These are phyloP conservation scores for Syndactyla subalaris DNA, from an alignment of 2,797 vertebrate genomes.

Conservation along the genomic window DNA sequence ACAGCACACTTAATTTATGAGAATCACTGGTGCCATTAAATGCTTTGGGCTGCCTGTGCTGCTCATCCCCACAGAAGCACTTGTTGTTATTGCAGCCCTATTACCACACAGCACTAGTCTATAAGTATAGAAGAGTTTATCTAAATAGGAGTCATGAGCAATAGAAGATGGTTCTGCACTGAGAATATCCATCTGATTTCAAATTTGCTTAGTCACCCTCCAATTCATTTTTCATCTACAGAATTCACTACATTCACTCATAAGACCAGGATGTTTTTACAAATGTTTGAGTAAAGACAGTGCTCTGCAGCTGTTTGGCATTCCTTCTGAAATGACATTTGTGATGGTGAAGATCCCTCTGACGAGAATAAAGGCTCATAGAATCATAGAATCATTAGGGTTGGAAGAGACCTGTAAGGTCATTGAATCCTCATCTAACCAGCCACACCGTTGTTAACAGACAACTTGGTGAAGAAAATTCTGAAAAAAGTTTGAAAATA, in stretches of 20 bases:
- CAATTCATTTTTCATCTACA: slow-evolving; percentile 22
- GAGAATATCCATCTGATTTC: neutral
- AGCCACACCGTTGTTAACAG: neutral
- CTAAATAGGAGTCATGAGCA: neutral
- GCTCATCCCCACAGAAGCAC: neutral
- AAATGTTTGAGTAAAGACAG: neutral
- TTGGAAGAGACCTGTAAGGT: neutral
- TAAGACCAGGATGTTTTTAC: neutral
- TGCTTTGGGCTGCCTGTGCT: neutral
- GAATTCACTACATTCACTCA: neutral
- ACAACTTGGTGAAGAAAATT: neutral
- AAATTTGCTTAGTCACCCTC: slow-evolving; percentile 35
- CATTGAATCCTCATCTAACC: neutral
- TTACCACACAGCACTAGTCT: neutral
- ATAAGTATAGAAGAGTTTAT: neutral
- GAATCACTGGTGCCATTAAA: slow-evolving; percentile 37
- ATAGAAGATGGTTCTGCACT: neutral
- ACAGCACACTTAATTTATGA: slow-evolving; percentile 35
- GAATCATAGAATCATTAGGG: neutral
- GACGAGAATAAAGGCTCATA: neutral
- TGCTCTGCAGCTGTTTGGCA: slow-evolving; percentile 8
- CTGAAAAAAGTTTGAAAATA: neutral
- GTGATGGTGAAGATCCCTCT: neutral
- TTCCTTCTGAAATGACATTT: neutral
- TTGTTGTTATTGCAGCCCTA: neutral